A percentile compares a stretch with the other conserved stretches of the same genome.
phyloP scores from a whole-genome alignment of 2,888 invertebrate genomes.

The Galeruca laticollis region DNA sequence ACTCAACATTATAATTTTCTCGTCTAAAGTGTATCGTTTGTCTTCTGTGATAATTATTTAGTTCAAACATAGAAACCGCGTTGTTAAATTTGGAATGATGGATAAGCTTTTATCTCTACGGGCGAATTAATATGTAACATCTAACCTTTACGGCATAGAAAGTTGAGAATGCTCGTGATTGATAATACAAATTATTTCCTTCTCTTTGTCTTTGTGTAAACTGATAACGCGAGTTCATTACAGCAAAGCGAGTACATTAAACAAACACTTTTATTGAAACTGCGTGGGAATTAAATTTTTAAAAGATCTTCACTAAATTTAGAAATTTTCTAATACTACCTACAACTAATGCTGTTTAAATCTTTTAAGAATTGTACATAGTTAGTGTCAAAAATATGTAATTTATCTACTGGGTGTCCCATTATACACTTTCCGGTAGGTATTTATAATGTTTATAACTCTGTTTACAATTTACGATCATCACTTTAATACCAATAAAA shows the following conservation, averaged over 20 bases:
- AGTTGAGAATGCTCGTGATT: not conserved
- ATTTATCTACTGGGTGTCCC: no score
- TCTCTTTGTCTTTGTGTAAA: not conserved
- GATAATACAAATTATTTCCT: not conserved
- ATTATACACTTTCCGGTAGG: no score
- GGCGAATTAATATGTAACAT: not conserved
- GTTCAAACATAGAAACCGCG: not conserved
- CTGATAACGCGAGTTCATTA: not conserved
- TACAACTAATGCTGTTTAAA: no score
- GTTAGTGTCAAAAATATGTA: no score
- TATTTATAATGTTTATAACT: no score
- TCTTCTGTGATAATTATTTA: not conserved
- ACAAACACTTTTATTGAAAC: no score
- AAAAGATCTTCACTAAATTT: no score
- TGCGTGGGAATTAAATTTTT: not conserved
- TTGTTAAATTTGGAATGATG: not conserved
- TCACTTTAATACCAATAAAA: no score
- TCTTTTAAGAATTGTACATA: no score
- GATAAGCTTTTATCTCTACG: constrained; percentile 5
- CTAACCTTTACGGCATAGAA: not conserved
- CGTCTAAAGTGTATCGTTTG: not conserved
- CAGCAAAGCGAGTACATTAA: not conserved
- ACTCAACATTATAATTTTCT: not conserved
- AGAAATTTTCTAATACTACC: no score
- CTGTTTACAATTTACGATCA: no score